phyloP scores from a whole-genome alignment of 2,797 vertebrate species.

The Sylvilagus floridanus region DNA sequence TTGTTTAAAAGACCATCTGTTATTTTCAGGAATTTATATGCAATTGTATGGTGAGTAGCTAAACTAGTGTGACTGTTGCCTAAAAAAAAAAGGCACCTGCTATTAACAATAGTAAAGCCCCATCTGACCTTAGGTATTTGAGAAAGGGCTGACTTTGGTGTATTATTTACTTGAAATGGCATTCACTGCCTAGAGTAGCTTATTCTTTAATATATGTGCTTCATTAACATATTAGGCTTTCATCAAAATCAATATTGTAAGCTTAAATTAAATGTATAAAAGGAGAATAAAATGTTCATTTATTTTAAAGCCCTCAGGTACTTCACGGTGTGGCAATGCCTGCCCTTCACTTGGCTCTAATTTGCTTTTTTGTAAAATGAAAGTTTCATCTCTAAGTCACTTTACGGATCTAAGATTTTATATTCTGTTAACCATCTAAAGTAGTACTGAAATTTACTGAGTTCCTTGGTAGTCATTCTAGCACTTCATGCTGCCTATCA shows the following conservation, averaged over 20 bases:
- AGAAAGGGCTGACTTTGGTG: constrained; percentile 38
- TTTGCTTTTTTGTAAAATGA: constrained; percentile 21
- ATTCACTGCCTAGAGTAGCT: not conserved
- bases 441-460: not conserved
- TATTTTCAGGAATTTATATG: constrained; percentile 68
- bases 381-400: constrained; percentile 1
- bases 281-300: constrained; percentile 6
- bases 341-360: not conserved
- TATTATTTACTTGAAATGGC: constrained; percentile 44
- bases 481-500: not conserved
- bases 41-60: not conserved
- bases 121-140: constrained; percentile 43
- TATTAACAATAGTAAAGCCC: constrained; percentile 53
- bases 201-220: not conserved
- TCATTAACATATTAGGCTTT: not conserved
- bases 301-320: not conserved
- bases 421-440: not conserved
- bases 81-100: constrained; percentile 45
- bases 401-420: not conserved
- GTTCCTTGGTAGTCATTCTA: not conserved
- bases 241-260: constrained; percentile 54
- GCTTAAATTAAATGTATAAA: constrained; percentile 14
- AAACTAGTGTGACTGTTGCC: constrained; percentile 19
- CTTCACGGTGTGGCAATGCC: not conserved
- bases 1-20: constrained; percentile 73